A percentile compares a stretch with the other conserved stretches of the same genome.
These are phyloP conservation scores for Chiloscyllium plagiosum DNA, from an alignment of 2,113 vertebrate genomes.

Conservation along the genomic window DNA sequence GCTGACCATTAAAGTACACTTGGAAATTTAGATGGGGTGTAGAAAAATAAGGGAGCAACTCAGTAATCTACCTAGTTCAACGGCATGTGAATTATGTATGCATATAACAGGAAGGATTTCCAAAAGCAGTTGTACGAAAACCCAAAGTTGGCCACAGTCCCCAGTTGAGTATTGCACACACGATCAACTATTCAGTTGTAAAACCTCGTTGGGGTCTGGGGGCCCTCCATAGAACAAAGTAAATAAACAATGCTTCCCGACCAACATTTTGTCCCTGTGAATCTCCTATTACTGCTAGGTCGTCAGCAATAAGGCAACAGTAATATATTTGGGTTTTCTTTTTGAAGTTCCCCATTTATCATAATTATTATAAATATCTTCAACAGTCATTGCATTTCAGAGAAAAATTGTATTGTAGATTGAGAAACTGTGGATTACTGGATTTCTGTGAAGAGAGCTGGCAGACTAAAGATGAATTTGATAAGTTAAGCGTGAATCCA, in stretches of 20 bases:
- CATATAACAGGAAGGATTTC: background rate
- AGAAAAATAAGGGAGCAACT: background rate
- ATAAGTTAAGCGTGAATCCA: too few relatives aligned
- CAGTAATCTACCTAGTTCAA: background rate
- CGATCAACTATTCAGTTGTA: background rate
- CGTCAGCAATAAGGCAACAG: background rate
- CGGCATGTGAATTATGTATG: background rate
- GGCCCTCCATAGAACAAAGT: background rate
- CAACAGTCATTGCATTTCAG: background rate
- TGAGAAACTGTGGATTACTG: background rate
- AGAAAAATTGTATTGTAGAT: background rate
- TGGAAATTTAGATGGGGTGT: background rate
- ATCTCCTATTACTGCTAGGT: background rate
- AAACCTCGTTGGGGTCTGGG: background rate
- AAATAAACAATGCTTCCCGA: background rate
- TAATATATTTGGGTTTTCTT: background rate
- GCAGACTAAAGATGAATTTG: background rate
- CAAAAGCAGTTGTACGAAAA: background rate
- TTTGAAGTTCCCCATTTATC: background rate
- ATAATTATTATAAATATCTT: background rate
- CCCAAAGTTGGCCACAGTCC: background rate
- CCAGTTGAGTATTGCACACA: background rate
- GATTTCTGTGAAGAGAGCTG: too few relatives aligned
- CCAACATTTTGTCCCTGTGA: background rate
- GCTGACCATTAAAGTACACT: background rate